Percentiles rank a stretch among this genome's conserved stretches.
Evolutionary conservation across 2,797 vertebrate genomes (phyloP).

Genomic region (Dermochelys coriacea): DNA sequence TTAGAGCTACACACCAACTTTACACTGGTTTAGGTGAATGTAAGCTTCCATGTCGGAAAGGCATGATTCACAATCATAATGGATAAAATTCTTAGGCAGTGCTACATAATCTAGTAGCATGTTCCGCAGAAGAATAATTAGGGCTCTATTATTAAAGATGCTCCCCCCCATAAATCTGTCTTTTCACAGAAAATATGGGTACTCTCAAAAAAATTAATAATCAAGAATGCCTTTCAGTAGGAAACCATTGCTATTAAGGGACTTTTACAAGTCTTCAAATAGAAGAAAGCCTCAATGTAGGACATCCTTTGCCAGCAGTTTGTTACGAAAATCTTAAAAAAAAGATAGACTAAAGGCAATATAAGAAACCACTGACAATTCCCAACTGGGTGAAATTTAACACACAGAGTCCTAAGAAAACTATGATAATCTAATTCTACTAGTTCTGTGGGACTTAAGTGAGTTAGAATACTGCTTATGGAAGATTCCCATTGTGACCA

Average conservation of each 20-base stretch:
- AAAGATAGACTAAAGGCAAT: not conserved
- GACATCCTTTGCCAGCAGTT: not conserved
- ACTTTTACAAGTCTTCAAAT: constrained; percentile 1
- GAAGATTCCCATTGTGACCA: not conserved
- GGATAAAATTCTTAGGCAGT: not conserved
- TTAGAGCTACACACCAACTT: not conserved
- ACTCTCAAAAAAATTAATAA: not conserved
- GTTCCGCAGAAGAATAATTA: not conserved
- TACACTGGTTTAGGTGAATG: not conserved
- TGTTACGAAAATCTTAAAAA: not conserved
- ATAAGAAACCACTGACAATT: not conserved
- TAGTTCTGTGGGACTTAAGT: not conserved
- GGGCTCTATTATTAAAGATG: not conserved
- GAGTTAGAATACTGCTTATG: not conserved
- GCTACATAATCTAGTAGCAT: not conserved
- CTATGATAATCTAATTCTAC: not conserved
- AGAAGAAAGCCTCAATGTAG: constrained; percentile 7
- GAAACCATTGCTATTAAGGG: not conserved
- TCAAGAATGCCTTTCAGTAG: not conserved
- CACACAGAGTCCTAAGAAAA: not conserved
- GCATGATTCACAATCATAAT: not conserved
- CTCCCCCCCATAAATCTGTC: not conserved
- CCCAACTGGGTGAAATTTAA: constrained; percentile 3
- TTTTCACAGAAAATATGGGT: not conserved
- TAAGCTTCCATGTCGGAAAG: constrained; percentile 15